Evolutionary conservation across 2,797 vertebrate species (phyloP), one percentile per base, ranked within the genome.

Genomic region (Carcharodon carcharias): DNA sequence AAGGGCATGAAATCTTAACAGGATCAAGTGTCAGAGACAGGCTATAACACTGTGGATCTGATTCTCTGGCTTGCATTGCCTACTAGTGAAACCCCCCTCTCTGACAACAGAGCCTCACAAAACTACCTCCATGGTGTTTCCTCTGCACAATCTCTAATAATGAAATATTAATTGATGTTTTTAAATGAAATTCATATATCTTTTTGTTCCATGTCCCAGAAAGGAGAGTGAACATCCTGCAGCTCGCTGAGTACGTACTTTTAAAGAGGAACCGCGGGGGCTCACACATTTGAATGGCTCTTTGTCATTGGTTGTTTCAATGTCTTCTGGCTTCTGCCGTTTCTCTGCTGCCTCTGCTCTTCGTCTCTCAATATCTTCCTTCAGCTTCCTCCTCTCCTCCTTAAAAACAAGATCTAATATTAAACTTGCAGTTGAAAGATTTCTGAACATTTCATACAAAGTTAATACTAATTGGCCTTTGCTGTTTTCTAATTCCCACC

Each of bases 301-400:
- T 96, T 98, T 99, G 82, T 98, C 98, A 18, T 98, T 98, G 31
- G 98, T 97, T 1, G 98, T 98, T 71, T 97, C 96, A 2, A 97
- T 97, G 16, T 99, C 99, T n/a, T 99, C 99, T 0, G 98, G 97
- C 97, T 99, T 99, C 96, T 99, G 99, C 95, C 99, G 98, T 97
- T 99, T 99, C 97, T 99, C 99, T 8, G 99, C 99, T 45, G 99
- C 99, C 97, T 99, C 99, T 0, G 99, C 99, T 97, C 99, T 98
- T 98, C 99, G 98, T 97, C 98, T 98, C 97, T 99, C 99, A 0
- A 99, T 99, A 97, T 99, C 99, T 97, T 99, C 99, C 97, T 99
- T 99, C 98, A 99, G 98, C 97, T 98, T 99, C 97, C 98, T 98
- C 98, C 99, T 99, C 96, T 99, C 99, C 97, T 99, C 99, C 99